phyloP scores from a whole-genome alignment of 2,113 vertebrate species.

The Cygnus buccinator region DNA sequence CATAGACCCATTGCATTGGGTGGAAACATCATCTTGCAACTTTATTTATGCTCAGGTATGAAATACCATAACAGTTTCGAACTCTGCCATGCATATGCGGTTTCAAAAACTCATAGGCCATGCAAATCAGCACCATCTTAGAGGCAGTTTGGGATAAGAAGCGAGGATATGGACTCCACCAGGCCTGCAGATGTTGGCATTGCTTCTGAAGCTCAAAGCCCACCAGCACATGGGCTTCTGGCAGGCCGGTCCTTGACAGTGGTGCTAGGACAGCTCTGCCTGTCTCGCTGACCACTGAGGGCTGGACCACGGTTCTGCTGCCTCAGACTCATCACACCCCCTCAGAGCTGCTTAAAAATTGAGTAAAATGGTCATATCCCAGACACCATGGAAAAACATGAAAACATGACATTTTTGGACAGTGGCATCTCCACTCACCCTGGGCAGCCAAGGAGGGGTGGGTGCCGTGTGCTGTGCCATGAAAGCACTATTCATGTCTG shows the following conservation, averaged over 20 bases:
- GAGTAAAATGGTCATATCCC: background rate
- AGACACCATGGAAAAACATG: rapidly evolving
- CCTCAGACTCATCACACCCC: rapidly evolving
- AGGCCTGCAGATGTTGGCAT: background rate
- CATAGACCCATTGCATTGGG: background rate
- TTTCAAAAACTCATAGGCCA: background rate
- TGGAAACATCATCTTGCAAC: background rate
- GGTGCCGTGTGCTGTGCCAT: background rate
- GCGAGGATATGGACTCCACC: background rate
- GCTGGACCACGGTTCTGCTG: rapidly evolving
- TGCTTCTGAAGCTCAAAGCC: background rate
- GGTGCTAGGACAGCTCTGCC: rapidly evolving
- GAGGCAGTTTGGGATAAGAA: background rate
- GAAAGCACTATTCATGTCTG: conserved; percentile 25
- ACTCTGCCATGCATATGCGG: background rate
- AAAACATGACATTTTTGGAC: background rate
- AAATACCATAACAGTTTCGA: background rate
- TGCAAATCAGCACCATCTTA: background rate
- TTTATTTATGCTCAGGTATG: background rate
- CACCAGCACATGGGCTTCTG: background rate
- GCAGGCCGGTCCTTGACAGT: rapidly evolving
- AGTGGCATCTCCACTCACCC: background rate
- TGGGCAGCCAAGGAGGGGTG: background rate
- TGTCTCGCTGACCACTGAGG: rapidly evolving
- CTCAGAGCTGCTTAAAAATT: background rate